A percentile compares a stretch with the other conserved stretches of the same genome.
Conservation (phyloP, 2,797 vertebrate species). For the Lagorchestes hirsutus region DNA sequence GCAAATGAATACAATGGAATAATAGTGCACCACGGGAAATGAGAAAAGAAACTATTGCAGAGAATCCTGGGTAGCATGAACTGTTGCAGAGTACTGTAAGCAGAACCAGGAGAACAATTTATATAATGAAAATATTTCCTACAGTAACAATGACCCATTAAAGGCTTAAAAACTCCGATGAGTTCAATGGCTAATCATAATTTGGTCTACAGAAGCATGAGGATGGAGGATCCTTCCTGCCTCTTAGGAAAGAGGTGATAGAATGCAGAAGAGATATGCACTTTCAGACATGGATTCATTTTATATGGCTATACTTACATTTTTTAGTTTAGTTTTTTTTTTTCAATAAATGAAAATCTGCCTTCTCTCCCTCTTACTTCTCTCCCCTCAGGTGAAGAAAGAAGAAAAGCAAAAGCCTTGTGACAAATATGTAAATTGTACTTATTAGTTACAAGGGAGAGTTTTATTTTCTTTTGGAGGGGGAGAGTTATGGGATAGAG, state of each 20-base stretch:
- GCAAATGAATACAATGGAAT: not conserved
- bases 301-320: not conserved
- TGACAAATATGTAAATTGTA: not conserved
- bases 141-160: not conserved
- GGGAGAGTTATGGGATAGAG: not conserved
- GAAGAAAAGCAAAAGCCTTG: not conserved
- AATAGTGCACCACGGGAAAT: not conserved
- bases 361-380: not conserved
- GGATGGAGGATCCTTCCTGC: not conserved
- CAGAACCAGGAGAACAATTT: not conserved
- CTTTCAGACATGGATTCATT: not conserved
- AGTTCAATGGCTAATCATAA: not conserved
- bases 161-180: not conserved
- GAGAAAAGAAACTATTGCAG: not conserved
- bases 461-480: not conserved
- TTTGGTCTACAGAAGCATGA: not conserved
- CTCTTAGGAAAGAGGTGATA: not conserved
- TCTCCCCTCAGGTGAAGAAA: not conserved
- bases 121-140: not conserved
- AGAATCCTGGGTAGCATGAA: not conserved
- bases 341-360: not conserved
- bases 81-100: not conserved
- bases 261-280: not conserved
- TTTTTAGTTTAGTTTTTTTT: not conserved
- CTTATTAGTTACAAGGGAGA: not conserved